Percentiles rank a stretch among this genome's conserved stretches.
These are phyloP conservation scores for Genyomyrus donnyi DNA, from an alignment of 2,113 vertebrate genomes.

Conservation along the genomic window DNA sequence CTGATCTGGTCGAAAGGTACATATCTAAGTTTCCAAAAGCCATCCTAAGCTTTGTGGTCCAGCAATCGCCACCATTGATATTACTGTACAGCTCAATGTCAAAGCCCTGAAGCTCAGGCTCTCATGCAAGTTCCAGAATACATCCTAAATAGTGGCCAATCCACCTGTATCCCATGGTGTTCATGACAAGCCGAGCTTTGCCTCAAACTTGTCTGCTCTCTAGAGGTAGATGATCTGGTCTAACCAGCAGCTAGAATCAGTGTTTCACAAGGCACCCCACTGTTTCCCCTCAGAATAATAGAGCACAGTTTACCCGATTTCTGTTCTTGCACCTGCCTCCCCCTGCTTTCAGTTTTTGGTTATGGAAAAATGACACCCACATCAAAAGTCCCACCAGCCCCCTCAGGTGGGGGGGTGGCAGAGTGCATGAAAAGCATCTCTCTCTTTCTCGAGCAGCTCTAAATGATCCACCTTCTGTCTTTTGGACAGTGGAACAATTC, in stretches of 20 bases:
- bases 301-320: neutral
- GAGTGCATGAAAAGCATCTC: neutral
- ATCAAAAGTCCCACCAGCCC: neutral
- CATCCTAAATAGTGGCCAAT: neutral
- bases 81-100: neutral
- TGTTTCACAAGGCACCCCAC: neutral
- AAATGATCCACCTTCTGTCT: neutral
- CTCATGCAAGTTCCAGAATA: neutral
- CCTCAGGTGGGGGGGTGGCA: neutral
- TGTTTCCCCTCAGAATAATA: neutral
- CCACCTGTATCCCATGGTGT: neutral
- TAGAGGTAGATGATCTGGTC: neutral
- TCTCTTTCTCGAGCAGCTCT: neutral
- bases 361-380: neutral
- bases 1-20: neutral
- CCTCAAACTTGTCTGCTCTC: neutral
- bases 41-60: neutral
- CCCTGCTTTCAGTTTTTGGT: neutral
- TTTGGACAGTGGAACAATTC: constrained; percentile 26
- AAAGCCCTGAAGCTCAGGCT: too few relatives aligned
- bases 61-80: neutral
- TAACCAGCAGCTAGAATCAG: neutral
- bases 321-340: neutral
- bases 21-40: neutral
- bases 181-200: neutral